phyloP scores from a whole-genome alignment of 1,140 invertebrate genomes.

The Ptiloglossa arizonensis region DNA sequence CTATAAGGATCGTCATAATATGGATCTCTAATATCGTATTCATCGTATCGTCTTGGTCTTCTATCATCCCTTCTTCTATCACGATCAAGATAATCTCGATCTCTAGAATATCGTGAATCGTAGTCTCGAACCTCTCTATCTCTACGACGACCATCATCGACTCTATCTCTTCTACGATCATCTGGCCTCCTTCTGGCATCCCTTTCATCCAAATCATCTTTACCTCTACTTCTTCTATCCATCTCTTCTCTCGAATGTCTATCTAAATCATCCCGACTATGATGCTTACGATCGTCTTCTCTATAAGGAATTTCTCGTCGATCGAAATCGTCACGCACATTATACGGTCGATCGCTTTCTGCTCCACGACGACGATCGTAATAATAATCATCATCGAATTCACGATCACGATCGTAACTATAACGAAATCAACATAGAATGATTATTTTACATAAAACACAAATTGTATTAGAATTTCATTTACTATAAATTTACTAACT shows the following conservation, averaged over 20 bases:
- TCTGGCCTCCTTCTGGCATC: conserved; percentile 74
- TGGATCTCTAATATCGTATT: conserved; percentile 74
- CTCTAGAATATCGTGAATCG: conserved; percentile 72
- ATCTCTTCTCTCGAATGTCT: conserved; percentile 71
- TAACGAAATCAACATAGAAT: conserved; percentile 40
- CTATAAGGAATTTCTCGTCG: conserved; percentile 74
- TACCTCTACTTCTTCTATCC: conserved; percentile 69
- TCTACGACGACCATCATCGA: conserved; percentile 70
- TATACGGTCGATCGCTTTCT: conserved; percentile 77
- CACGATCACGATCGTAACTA: conserved; percentile 76
- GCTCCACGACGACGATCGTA: conserved; percentile 79
- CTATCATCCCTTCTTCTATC: conserved; percentile 76
- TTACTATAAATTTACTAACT: conserved; percentile 65
- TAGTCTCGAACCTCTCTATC: conserved; percentile 72
- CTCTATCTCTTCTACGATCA: conserved; percentile 71
- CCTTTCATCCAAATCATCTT: conserved; percentile 79
- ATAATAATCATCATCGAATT: conserved; percentile 81
- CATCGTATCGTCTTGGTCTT: conserved; percentile 75
- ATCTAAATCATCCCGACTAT: conserved; percentile 76
- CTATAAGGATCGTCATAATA: conserved; percentile 80
- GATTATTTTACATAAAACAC: not conserved
- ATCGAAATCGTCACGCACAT: conserved; percentile 76
- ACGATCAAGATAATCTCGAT: conserved; percentile 74
- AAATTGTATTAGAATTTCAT: not conserved
- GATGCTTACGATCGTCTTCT: conserved; percentile 74